phyloP scores from a whole-genome alignment of 2,113 vertebrate species.

The Sylvietta virens region DNA sequence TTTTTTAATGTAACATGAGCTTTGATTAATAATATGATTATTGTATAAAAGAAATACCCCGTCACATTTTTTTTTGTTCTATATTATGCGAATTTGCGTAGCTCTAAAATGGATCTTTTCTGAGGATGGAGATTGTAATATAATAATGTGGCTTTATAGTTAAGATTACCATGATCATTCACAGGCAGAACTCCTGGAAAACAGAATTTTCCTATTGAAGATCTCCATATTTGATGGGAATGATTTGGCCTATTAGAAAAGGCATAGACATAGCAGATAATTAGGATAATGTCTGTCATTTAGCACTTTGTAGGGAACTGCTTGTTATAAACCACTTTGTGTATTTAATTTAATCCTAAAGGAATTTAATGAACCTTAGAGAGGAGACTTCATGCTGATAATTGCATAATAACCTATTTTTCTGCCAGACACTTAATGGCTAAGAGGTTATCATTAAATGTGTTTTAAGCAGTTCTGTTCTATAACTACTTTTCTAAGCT shows the following conservation, averaged over 20 bases:
- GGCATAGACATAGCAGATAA: not conserved
- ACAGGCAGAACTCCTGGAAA: not conserved
- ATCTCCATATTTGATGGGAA: not conserved
- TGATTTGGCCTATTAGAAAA: not conserved
- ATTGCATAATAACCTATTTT: conserved; percentile 30
- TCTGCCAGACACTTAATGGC: not conserved
- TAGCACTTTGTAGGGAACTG: not conserved
- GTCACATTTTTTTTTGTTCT: not conserved
- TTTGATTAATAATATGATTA: not conserved
- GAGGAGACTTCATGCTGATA: conserved; percentile 36
- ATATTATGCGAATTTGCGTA: not conserved
- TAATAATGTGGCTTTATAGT: not conserved
- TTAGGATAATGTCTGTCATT: not conserved
- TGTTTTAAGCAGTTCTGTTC: conserved; percentile 7
- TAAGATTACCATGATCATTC: not conserved
- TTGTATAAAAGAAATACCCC: not conserved
- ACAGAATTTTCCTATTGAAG: not conserved
- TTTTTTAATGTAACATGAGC: not conserved
- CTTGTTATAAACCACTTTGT: conserved; percentile 39
- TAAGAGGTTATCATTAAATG: conserved; percentile 35
- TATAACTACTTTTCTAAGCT: not conserved
- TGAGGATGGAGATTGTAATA: not conserved
- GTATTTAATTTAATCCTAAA: conserved; percentile 53
- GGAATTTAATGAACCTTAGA: conserved; percentile 53
- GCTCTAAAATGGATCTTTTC: not conserved